phyloP scores from a whole-genome alignment of 2,888 invertebrate species.

The Coelinius sp. region DNA sequence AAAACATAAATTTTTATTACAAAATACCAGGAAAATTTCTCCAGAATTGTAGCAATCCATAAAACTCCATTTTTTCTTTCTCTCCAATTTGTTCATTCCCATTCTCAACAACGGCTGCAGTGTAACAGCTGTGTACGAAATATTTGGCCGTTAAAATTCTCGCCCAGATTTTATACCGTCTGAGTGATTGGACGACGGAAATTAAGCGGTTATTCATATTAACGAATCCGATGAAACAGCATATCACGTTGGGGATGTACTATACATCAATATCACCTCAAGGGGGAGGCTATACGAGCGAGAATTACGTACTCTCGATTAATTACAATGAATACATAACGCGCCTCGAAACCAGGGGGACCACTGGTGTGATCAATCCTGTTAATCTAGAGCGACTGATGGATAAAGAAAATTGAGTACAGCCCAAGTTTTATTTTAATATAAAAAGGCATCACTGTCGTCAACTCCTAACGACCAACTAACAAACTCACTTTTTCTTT shows the following conservation, averaged over 20 bases:
- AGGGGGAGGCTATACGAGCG: slow-evolving; percentile 1
- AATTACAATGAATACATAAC: slow-evolving; percentile 36
- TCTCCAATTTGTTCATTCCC: not conserved
- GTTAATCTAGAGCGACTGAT: not conserved
- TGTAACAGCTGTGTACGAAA: slow-evolving; percentile 10
- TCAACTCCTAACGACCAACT: slow-evolving; percentile 22
- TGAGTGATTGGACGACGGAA: slow-evolving; percentile 29
- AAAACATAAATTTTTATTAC: no score
- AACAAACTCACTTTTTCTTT: slow-evolving; percentile 38
- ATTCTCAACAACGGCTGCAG: not conserved
- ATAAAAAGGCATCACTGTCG: slow-evolving; percentile 10
- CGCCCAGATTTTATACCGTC: not conserved
- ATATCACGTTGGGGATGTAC: not conserved
- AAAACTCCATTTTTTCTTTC: not conserved
- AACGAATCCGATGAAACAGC: slow-evolving; percentile 17
- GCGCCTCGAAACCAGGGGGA: slow-evolving; percentile 17
- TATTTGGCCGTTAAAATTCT: not conserved
- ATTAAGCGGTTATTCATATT: slow-evolving; percentile 44
- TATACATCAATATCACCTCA: slow-evolving; percentile 15
- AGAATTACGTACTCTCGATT: slow-evolving; percentile 31
- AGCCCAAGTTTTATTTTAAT: slow-evolving; percentile 37
- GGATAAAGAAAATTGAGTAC: slow-evolving; percentile 1
- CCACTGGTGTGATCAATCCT: not conserved
- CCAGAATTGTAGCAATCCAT: no score
- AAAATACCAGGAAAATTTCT: no score